Percentiles rank a stretch among this genome's conserved stretches.
phyloP scores from a whole-genome alignment of 2,797 vertebrate species.

The Lepus townsendii region DNA sequence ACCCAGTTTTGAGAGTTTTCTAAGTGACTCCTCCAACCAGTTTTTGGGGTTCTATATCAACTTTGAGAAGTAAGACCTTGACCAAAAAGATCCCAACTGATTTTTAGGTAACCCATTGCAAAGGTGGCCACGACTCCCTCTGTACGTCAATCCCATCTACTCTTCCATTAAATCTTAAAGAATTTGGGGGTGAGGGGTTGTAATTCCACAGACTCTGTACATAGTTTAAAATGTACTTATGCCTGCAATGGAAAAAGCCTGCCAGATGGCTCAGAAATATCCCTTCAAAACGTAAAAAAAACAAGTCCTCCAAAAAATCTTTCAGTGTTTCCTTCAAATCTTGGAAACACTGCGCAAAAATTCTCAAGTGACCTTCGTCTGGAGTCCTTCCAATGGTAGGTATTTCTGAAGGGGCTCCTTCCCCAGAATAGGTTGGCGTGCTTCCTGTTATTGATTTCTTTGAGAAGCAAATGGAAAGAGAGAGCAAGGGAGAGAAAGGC shows the following conservation, averaged over 20 bases:
- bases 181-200: conserved; percentile 84
- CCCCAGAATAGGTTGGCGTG: neutral
- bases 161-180: conserved; percentile 87
- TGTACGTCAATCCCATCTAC: conserved; percentile 87
- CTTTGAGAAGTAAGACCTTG: conserved; percentile 14
- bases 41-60: too few species aligned
- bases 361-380: neutral
- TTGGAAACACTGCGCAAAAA: conserved; percentile 80
- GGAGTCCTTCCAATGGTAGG: neutral
- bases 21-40: too few species aligned
- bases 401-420: neutral
- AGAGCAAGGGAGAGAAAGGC: too few species aligned
- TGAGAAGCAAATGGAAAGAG: too few species aligned
- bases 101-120: conserved; percentile 86
- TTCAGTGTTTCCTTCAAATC: conserved; percentile 82
- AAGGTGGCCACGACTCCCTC: conserved; percentile 86
- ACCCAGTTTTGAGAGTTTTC: too few species aligned
- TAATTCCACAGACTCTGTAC: conserved; percentile 88
- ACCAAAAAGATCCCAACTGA: conserved; percentile 87
- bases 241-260: conserved; percentile 86
- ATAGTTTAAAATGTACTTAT: conserved; percentile 88
- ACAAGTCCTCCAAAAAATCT: conserved; percentile 83
- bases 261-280: conserved; percentile 88
- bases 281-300: conserved; percentile 70
- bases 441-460: too few species aligned